Evolutionary conservation across 2,888 invertebrate species (phyloP), one percentile per base, ranked within the genome.

Genomic region (Taenaris catops): DNA sequence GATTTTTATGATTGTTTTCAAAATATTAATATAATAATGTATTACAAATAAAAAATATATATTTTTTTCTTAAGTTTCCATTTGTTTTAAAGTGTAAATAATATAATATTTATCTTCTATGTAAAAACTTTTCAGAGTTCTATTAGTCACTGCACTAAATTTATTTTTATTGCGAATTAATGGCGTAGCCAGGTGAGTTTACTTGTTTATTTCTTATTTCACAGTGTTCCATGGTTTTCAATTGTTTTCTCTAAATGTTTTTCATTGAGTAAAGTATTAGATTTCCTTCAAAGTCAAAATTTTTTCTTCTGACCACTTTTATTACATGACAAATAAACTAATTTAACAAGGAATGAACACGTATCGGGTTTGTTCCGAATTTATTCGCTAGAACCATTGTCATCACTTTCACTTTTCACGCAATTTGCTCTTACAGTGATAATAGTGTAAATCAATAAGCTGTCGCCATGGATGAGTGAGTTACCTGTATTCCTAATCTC

Each of bases 131-230:
- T 34, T 38, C 27, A 29, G 34, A 28, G 8, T 4, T 14, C 7
- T 24, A 35, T 26, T 29, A 34, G 42, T 39, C 63, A 57, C 67
- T 54, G 55, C 33, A 40, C 36, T 46, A 55, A 66, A 66, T 81
- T 81, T 81, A 81, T 84, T 83, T 83, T 83, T 86, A 83, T 75
- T 86, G 78, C 83, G 84, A 83, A 86, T 81, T 81, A 86, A 86
- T 86, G 86, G 86, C 86, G 84, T 86, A 86, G 86, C 83, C 81
- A 83, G 84, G 86, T 86, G 75, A 84, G 86, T 76, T 79, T 81
- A 72, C 76, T 83, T 84, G 81, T 84, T 83, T 83, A 78, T 86
- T 80, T 83, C 80, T 65, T 74, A 71, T 71, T 83, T 81, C 74
- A 68, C 74, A 63, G 66, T 65, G 78, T 84, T 84, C 83, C 67